Evolutionary conservation across 2,888 invertebrate species (phyloP), one percentile per base, ranked within the genome.

Genomic region (Agrotis clavis): DNA sequence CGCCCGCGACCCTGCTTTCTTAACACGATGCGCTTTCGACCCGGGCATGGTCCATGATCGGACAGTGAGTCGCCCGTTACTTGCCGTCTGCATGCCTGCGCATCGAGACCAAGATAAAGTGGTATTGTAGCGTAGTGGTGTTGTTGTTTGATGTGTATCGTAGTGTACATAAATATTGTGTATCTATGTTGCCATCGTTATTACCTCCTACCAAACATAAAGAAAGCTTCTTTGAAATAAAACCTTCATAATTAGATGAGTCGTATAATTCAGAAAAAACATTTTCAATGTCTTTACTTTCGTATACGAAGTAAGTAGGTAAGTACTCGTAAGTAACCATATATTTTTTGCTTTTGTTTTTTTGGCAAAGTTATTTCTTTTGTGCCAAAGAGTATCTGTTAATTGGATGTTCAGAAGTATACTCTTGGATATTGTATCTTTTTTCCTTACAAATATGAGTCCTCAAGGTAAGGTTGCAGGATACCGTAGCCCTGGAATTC

Each of bases 331-430:
- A 30, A 5, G 4, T 30, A 30, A 50, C n/a, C 4, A 53, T 59
- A 21, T 41, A 25, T 62, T 75, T 59, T 79, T 30, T 51, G 56
- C 57, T 57, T 53, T 54, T 21, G 60, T 80, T 69, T 61, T 80
- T 65, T 74, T 53, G 18, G 25, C 56, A 57, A 70, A 45, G 1
- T 53, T 67, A 56, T 71, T 64, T 53, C 25, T 14, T 48, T 16
- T 50, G 6, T 61, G 64, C 63, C 69, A 76, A 70, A 50, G 41
- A 35, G 61, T 30, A 30, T 16, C 66, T 77, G 61, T 63, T 79
- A 81, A 79, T 81, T 77, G 81, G 79, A 77, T 71, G 51, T 35
- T 75, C 53, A 16, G 48, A 21, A 51, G 14, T 19, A n/a, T 59
- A 47, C 53, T 63, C 35, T 56, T 1, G 11, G 41, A 9, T 41